Base-by-base conservation (phyloP, 2,113 vertebrate species). In the Australoheros scitulus region DNA sequence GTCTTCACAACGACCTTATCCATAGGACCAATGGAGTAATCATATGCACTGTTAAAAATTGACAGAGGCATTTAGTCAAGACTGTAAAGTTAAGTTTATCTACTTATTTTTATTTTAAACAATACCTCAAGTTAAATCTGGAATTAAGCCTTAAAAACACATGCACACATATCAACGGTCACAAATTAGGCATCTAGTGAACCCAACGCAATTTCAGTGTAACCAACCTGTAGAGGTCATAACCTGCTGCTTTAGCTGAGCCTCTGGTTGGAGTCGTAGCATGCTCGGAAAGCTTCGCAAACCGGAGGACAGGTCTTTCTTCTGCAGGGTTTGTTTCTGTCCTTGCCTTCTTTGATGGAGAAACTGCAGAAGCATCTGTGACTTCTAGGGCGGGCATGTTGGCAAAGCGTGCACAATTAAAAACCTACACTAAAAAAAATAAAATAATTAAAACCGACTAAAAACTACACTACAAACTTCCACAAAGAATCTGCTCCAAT, bases 1-100 rank as follows among this genome's bases (percentile, higher is more conserved):
- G 98, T 99, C 92, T 99, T 98, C 78, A 99, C 97, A 1, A 99
- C 68, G 36, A 93, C 94, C 85, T 98, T 99, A 60, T 97, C 98
- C 96, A 97, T 95, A 0, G 98, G 88, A 7, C 90, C 95, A 61
- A 99, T 89, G 14, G 94, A 89, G 80, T 96, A 99, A 86, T 99
- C 96, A 85, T 99, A 98, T 1, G 98, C 98, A 93, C 98, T 99
- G 83, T 82, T 52, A 24, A 6, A 47, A 76, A 6, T 1, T 1
- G 29, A 72, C 1, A 58, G 47, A 11, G 20, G 36, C 1, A 3
- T 9, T 82, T 11, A 81, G 1, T 50, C 11, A 72, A 52, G 47
- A 55, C 68, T n/a, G 18, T 55, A 55, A 72, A 34, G 3, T 26
- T 72, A 72, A n/a, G 18, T 18, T 8, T 55, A 72, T 3, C 26